These are phyloP conservation scores for Hafferia zeledoni DNA, from an alignment of 2,797 vertebrate species.

Conservation along the genomic window DNA sequence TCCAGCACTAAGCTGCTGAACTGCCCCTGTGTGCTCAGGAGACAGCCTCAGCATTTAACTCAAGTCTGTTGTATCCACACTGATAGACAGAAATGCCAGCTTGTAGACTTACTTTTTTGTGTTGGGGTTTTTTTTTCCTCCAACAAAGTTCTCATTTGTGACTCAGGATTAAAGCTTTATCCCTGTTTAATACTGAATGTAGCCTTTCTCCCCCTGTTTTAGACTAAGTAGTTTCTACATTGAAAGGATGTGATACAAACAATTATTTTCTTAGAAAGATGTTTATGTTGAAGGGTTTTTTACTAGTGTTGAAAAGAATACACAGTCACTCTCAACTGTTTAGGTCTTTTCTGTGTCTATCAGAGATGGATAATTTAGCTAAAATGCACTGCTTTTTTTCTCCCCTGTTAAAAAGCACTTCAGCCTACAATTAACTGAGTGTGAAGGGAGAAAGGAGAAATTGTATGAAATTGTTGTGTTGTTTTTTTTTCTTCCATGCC, in stretches of 20 bases:
- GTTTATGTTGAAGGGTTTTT: background rate
- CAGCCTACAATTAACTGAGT: conserved; percentile 4
- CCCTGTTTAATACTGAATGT: background rate
- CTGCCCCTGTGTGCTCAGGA: background rate
- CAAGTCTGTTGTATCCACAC: background rate
- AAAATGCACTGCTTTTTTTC: background rate
- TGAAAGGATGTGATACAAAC: background rate
- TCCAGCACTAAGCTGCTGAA: background rate
- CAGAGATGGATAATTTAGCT: background rate
- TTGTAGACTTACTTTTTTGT: background rate
- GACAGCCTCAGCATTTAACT: background rate
- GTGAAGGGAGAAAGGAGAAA: background rate
- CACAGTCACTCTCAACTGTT: background rate
- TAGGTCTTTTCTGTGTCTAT: background rate
- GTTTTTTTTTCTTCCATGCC: background rate
- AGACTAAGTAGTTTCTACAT: background rate
- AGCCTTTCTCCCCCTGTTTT: background rate
- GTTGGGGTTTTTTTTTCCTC: no score
- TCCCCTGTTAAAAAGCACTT: conserved; percentile 5
- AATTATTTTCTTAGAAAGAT: background rate
- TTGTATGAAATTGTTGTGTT: background rate
- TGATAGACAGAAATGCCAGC: background rate
- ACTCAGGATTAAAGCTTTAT: conserved; percentile 5
- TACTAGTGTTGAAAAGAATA: background rate
- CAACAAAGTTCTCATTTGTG: background rate